Conservation (phyloP, 2,888 invertebrate species). For the Perdita meconis region DNA sequence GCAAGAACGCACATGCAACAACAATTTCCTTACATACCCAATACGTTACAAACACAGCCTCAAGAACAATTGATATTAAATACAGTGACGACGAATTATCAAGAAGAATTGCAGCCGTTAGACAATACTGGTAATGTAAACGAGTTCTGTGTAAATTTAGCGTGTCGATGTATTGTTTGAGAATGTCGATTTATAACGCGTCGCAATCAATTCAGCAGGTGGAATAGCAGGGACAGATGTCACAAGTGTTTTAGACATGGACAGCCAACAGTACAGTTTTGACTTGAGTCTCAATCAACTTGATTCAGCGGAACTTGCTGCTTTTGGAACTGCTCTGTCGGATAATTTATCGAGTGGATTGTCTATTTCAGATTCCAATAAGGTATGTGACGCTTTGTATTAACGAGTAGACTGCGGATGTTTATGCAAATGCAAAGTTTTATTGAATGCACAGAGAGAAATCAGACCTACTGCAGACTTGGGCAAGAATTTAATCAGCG, state of each 20-base stretch:
- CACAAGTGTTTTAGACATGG: constrained; percentile 79
- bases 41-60: constrained; percentile 51
- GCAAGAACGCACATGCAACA: constrained; percentile 40
- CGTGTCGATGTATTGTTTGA: not conserved
- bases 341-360: constrained; percentile 85
- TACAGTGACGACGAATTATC: constrained; percentile 63
- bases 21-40: constrained; percentile 57
- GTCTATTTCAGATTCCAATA: constrained; percentile 83
- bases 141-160: not conserved
- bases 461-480: too few relatives aligned
- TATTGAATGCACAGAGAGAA: too few relatives aligned
- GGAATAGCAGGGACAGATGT: constrained; percentile 62
- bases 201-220: constrained; percentile 62
- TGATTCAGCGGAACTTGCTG: constrained; percentile 83
- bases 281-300: constrained; percentile 80
- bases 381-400: constrained; percentile 57
- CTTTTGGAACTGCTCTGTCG: constrained; percentile 83
- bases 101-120: constrained; percentile 55
- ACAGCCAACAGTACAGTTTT: constrained; percentile 78
- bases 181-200: constrained; percentile 3
- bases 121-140: constrained; percentile 65
- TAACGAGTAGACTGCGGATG: too few relatives aligned
- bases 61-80: constrained; percentile 61
- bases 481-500: too few relatives aligned
- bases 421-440: too few relatives aligned